Evolutionary conservation across 2,888 invertebrate species (phyloP).

Genomic region (Lepidochrysops patricia): DNA sequence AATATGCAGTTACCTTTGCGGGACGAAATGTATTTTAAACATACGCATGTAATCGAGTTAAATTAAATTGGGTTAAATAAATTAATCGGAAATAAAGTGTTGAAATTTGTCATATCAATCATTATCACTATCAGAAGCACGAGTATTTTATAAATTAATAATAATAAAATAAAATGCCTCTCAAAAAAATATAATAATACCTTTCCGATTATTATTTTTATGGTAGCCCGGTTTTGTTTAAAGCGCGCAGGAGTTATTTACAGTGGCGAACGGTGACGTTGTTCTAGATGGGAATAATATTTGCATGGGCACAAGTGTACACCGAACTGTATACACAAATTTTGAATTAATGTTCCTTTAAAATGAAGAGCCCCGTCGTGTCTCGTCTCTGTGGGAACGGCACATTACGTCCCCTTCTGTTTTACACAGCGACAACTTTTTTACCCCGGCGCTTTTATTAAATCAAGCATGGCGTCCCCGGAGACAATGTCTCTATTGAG

Average conservation of each 20-base stretch:
- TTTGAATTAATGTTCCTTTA: no score
- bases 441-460: background rate
- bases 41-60: background rate
- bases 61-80: background rate
- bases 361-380: background rate
- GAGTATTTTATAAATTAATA: no score
- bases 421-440: conserved; percentile 1
- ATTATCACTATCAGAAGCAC: background rate
- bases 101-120: no score
- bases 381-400: background rate
- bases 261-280: no score
- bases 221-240: no score
- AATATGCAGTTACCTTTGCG: background rate
- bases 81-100: background rate
- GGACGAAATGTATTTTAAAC: background rate
- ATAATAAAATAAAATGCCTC: background rate
- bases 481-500: conserved; percentile 3
- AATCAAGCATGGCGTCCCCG: conserved; percentile 2
- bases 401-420: background rate
- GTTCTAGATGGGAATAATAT: no score
- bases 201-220: no score
- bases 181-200: no score
- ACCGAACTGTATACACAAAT: no score
- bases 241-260: no score
- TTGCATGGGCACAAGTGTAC: no score